phyloP scores from a whole-genome alignment of 2,113 vertebrate genomes.

The Montifringilla adamsi region DNA sequence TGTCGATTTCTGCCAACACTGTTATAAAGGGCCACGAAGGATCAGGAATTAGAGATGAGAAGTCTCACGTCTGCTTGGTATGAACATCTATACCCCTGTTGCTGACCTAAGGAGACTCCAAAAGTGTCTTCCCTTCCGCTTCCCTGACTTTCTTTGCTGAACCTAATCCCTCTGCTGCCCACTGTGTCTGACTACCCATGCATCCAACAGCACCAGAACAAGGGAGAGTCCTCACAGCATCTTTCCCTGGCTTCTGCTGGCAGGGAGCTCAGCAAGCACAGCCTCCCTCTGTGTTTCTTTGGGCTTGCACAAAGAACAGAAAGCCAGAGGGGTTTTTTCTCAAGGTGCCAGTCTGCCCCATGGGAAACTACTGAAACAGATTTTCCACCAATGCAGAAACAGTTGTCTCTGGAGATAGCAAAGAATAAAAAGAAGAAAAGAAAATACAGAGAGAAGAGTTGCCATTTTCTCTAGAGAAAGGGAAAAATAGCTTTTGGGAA shows the following conservation, averaged over 20 bases:
- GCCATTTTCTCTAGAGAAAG: neutral
- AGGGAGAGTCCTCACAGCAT: neutral
- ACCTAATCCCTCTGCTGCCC: accelerated
- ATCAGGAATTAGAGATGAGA: neutral
- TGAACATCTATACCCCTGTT: neutral
- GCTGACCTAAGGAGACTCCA: neutral
- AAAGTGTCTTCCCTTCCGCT: neutral
- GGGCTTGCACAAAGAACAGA: neutral
- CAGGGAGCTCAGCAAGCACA: neutral
- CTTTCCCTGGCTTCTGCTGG: neutral
- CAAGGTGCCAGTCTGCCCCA: neutral
- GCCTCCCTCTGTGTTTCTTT: accelerated
- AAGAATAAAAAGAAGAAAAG: neutral
- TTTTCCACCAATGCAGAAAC: neutral
- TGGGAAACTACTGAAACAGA: neutral
- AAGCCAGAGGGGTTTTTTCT: neutral
- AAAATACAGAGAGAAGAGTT: neutral
- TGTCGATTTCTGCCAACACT: neutral
- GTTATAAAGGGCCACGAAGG: neutral
- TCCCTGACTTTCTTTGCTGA: neutral
- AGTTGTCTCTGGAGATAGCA: neutral
- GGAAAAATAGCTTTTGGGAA: neutral
- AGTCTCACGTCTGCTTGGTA: neutral
- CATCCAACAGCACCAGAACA: neutral
- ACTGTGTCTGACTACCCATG: neutral